Percentiles rank a stretch among this genome's conserved stretches.
These are phyloP conservation scores for Phyllostomus hastatus DNA, from an alignment of 2,113 vertebrate species.

Conservation along the genomic window DNA sequence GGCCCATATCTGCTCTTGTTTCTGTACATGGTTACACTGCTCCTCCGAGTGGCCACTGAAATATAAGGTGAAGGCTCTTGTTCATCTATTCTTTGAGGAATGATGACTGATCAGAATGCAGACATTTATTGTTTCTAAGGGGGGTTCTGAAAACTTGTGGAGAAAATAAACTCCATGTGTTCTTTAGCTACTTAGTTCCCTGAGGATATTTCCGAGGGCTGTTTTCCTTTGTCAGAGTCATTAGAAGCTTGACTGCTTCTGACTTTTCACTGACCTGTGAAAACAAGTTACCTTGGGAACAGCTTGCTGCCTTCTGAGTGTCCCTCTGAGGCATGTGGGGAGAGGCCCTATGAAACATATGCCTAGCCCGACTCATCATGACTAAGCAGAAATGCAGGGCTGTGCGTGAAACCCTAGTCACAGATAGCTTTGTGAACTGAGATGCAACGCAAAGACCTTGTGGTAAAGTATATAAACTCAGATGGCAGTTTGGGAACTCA, in stretches of 20 bases:
- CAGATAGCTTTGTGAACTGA: fast-evolving
- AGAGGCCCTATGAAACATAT: not conserved
- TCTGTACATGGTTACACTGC: not conserved
- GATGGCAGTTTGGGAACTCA: not conserved
- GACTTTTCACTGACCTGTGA: not conserved
- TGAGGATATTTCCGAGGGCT: not conserved
- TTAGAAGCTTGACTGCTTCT: not conserved
- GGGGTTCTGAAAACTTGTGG: not conserved
- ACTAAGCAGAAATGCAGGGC: not conserved
- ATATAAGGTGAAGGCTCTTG: not conserved
- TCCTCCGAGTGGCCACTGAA: not conserved
- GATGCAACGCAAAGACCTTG: not conserved
- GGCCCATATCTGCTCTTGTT: fast-evolving
- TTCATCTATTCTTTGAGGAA: not conserved
- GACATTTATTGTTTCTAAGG: not conserved
- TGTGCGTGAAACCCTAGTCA: not conserved
- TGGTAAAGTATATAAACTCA: fast-evolving
- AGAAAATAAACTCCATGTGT: not conserved
- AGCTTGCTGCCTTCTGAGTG: too few relatives aligned
- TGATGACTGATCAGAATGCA: not conserved
- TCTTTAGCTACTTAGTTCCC: not conserved
- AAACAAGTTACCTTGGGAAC: not conserved
- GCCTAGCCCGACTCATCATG: not conserved
- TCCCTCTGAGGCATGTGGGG: fast-evolving
- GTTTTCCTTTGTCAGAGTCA: not conserved